Evolutionary conservation across 2,113 vertebrate genomes (phyloP).

Genomic region (Anarhynchus alexandrinus): DNA sequence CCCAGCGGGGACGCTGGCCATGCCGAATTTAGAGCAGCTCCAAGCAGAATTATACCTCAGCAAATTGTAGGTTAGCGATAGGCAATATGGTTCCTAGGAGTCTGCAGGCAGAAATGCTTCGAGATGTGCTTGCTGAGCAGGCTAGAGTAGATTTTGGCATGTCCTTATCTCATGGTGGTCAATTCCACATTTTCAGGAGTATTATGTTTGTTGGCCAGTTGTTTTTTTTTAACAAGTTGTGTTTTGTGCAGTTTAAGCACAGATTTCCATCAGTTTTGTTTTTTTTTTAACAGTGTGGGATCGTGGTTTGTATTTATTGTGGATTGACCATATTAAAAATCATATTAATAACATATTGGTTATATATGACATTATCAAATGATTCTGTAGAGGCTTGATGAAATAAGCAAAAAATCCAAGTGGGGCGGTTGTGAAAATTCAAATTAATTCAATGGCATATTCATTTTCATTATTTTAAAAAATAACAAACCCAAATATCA

Average conservation of each 20-base stretch:
- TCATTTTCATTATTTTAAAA: slow-evolving; percentile 34
- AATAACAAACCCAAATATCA: neutral
- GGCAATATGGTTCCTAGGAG: neutral
- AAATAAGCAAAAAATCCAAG: slow-evolving; percentile 1
- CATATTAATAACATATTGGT: neutral
- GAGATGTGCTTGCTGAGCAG: neutral
- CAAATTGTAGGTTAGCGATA: neutral
- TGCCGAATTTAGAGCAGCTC: neutral
- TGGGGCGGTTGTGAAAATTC: neutral
- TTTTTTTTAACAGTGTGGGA: neutral
- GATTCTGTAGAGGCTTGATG: neutral
- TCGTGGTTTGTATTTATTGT: neutral
- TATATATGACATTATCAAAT: neutral
- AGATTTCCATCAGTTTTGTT: neutral
- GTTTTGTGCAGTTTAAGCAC: neutral
- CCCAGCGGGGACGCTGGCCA: neutral
- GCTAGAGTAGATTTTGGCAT: neutral
- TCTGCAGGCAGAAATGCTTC: neutral
- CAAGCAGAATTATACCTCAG: neutral
- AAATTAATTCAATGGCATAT: neutral
- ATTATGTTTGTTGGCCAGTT: neutral
- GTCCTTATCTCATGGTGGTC: neutral
- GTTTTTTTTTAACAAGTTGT: neutral
- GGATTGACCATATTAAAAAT: neutral
- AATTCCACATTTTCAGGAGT: neutral